Base-by-base conservation (phyloP, 2,797 vertebrate genomes). In the Synanceia verrucosa region DNA sequence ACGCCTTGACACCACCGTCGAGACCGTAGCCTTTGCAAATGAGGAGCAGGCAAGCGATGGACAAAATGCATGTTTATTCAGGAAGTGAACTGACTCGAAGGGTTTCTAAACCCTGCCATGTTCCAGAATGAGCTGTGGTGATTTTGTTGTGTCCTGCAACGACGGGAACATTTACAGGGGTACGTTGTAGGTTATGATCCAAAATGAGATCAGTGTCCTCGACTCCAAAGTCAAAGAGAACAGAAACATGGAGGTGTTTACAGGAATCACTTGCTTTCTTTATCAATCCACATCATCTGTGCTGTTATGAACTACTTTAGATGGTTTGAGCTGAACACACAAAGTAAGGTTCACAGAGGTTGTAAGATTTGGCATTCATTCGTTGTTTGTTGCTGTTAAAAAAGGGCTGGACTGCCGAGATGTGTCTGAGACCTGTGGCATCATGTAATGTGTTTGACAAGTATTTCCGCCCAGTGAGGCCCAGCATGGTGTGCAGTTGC, bases 31-130 rank as follows among this genome's bases (percentile, higher is more conserved):
- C 85, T 91, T 89, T 90, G 87, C 85, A 93, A 92, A 92, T 87
- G 70, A 91, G 84, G 71, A 73, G 76, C 82, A 73, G 65, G 50
- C 65, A 86, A 70, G 81, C 57, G 39, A 73, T 58, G 70, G 75
- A 79, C 51, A 65, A 70, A 90, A 91, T 78, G 81, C 68, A 78
- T 90, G 82, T 91, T 84, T 91, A 91, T 92, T 90, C 84, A 89
- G 63, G 71, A 59, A 60, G 76, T 34, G 62, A 72, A 34, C 67
- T 23, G 50, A 47, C 62, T 29, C 26, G 59, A 28, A 52, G 48
- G 65, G 59, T 60, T 65, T 58, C 60, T 39, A 79, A 63, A 73
- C 67, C 59, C 72, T 70, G 85, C 73, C 87, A 89, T 93, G 91
- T 75, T 73, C 77, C 43, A 76, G 87, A 93, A 94, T 92, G 76